Evolutionary conservation across 2,888 invertebrate species (phyloP), one percentile per base, ranked within the genome.

Genomic region (Hirtodrosophila alboralis): DNA sequence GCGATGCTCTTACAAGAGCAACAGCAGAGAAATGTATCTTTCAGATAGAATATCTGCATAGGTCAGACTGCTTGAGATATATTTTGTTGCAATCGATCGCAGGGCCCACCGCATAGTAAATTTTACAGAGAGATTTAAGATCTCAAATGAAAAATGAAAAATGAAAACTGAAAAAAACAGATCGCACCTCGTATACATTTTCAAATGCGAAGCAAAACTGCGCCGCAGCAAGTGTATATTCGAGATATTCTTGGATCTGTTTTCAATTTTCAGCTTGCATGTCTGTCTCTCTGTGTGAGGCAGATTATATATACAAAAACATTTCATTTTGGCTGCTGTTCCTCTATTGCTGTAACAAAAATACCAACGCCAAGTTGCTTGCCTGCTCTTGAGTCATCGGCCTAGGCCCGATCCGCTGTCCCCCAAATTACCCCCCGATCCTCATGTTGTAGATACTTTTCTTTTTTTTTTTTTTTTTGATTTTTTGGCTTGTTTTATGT

Each of bases 191-290:
- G 70, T 70, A 75, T 75, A 70, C 36, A 58, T 58, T 75, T 75
- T 70, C 75, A 75, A 48, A 60, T 73, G 23, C 48, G 70, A 75
- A 75, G 75, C 70, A 71, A n/a, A n/a, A 71, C 65, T 72, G 68
- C 74, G 75, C 51, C 72, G 54, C 72, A 60, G 54, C 57, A 85
- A n/a, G n/a, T n/a, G n/a, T n/a, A n/a, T n/a, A 86, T 88, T 85
- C 74, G 71, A 89, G 89, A 88, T 88, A 89, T 88, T 88, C 88
- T 88, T 89, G 89, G 89, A 88, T 88, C 88, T 87, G 85, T 81
- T 89, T 88, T 89, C 88, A 87, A 70, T 70, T 75, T 75, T 54
- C 68, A 59, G 53, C 43, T 59, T 28, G 13, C 41, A 28, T 51
- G 34, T 34, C 34, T 12, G 40, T 12, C 54, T 9, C 18, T 6